Percentiles rank a stretch among this genome's conserved stretches.
Conservation (phyloP, 2,888 invertebrate genomes). For the Drosophila longiperda region DNA sequence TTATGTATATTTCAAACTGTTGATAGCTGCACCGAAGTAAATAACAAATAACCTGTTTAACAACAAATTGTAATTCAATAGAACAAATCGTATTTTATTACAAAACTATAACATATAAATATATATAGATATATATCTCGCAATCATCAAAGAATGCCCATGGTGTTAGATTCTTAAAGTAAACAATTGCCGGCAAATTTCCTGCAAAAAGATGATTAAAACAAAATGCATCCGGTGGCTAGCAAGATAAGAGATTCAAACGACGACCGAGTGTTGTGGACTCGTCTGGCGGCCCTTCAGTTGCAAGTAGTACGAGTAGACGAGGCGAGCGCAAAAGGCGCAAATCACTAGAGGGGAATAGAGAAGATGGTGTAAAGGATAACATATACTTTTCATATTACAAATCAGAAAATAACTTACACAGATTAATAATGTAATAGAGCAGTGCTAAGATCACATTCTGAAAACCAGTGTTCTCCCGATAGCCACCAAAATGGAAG, state of each 20-base stretch:
- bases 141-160: slow-evolving; percentile 29
- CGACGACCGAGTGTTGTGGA: slow-evolving; percentile 64
- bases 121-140: neutral
- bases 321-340: slow-evolving; percentile 63
- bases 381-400: neutral
- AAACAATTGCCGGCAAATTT: slow-evolving; percentile 22
- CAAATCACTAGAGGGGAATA: slow-evolving; percentile 46
- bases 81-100: slow-evolving; percentile 31
- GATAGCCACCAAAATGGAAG: slow-evolving; percentile 75
- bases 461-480: slow-evolving; percentile 46
- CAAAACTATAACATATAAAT: slow-evolving; percentile 10
- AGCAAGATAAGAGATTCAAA: slow-evolving; percentile 43
- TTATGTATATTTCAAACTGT: slow-evolving; percentile 72
- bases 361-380: neutral
- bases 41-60: slow-evolving; percentile 49
- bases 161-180: slow-evolving; percentile 27
- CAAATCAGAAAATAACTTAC: slow-evolving; percentile 49
- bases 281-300: slow-evolving; percentile 59
- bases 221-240: slow-evolving; percentile 21
- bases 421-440: slow-evolving; percentile 50
- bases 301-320: slow-evolving; percentile 71
- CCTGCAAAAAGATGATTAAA: neutral
- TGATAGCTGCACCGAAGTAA: slow-evolving; percentile 71
- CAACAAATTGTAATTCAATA: slow-evolving; percentile 53
- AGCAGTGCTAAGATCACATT: slow-evolving; percentile 63